Percentiles rank a stretch among this genome's conserved stretches.
These are phyloP conservation scores for Anastrepha obliqua DNA, from an alignment of 1,140 invertebrate genomes.

Conservation along the genomic window DNA sequence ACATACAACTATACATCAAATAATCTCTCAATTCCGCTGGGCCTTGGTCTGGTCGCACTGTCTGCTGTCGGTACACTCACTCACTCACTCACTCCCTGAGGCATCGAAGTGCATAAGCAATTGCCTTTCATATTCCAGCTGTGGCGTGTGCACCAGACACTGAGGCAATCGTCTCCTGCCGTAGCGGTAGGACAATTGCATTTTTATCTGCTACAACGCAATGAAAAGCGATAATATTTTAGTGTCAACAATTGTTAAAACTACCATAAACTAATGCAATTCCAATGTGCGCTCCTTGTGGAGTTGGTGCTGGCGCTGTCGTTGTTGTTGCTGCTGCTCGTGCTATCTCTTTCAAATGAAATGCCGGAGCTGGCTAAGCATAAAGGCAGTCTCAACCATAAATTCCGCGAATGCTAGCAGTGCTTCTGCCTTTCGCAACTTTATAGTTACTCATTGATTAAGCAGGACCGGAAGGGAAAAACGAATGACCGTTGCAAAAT, in stretches of 20 bases:
- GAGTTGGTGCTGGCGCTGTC: neutral
- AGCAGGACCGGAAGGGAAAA: neutral
- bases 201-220: conserved; percentile 70
- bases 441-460: neutral
- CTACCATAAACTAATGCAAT: conserved; percentile 72
- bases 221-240: conserved; percentile 74
- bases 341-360: neutral
- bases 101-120: neutral
- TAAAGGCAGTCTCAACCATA: conserved; percentile 1
- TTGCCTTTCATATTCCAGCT: neutral
- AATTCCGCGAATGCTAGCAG: conserved; percentile 6
- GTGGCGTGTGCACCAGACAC: conserved; percentile 48
- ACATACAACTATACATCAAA: no score
- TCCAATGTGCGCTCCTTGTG: conserved; percentile 32
- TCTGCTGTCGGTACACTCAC: neutral
- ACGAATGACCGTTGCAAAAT: neutral
- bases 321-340: neutral
- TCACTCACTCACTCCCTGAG: neutral
- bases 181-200: conserved; percentile 65
- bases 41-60: neutral
- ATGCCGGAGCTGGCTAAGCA: neutral
- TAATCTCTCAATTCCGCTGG: neutral
- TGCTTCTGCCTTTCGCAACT: neutral
- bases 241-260: conserved; percentile 74
- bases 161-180: conserved; percentile 59